These are phyloP conservation scores for Mythimna loreyi DNA, from an alignment of 2,888 invertebrate species.

Conservation along the genomic window DNA sequence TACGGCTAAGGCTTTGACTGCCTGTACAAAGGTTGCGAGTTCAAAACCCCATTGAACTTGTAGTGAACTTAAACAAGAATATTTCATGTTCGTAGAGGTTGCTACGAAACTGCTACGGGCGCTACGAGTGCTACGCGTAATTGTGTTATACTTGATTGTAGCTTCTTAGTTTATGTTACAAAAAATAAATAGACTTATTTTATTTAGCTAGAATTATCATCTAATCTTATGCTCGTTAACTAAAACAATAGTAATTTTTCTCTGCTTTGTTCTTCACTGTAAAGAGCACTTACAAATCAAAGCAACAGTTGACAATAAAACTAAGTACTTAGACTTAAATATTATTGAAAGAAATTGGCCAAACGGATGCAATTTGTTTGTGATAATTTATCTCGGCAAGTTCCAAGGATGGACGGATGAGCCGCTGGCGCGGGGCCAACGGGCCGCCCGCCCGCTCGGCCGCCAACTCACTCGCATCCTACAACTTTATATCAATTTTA, in stretches of 20 bases:
- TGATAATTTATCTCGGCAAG: constrained; percentile 71
- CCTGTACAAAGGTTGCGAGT: constrained; percentile 52
- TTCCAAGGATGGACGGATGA: constrained; percentile 65
- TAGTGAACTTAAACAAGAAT: constrained; percentile 22
- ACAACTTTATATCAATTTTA: constrained; percentile 63
- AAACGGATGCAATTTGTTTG: constrained; percentile 68
- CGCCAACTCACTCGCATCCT: constrained; percentile 60
- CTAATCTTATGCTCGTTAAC: not conserved
- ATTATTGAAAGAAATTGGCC: constrained; percentile 66
- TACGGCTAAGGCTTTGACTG: constrained; percentile 45
- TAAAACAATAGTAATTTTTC: not conserved
- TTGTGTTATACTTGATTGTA: not conserved
- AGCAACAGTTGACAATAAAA: constrained; percentile 63
- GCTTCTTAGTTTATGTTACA: not conserved
- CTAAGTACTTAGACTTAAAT: constrained; percentile 37
- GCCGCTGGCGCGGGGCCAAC: constrained; percentile 73
- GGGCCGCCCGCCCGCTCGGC: constrained; percentile 45
- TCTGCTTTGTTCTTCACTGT: not conserved
- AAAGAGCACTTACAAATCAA: constrained; percentile 21
- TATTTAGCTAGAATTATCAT: not conserved
- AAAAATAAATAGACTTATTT: not conserved
- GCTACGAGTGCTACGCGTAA: constrained; percentile 24
- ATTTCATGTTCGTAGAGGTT: constrained; percentile 29
- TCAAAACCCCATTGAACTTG: constrained; percentile 51
- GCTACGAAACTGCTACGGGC: constrained; percentile 28